Conservation (phyloP, 30 jellyfish, hydroid and myxozoan genomes). For the Hydractinia symbiolongicarpus region DNA sequence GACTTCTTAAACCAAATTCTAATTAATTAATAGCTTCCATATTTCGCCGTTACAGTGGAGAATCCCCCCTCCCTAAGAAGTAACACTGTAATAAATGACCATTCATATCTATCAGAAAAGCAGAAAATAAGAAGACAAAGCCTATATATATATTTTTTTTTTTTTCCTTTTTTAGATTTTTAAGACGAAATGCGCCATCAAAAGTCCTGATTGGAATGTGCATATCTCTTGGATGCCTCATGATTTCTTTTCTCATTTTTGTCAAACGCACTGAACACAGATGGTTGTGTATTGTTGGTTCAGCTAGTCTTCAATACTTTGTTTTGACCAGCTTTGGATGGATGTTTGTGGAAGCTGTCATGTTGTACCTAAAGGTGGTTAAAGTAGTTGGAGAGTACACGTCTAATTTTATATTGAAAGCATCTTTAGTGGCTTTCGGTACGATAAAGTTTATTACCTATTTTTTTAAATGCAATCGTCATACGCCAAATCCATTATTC, state of each 20-base stretch:
- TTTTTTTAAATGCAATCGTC: too few relatives aligned
- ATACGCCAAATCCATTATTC: too few relatives aligned
- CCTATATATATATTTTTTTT: neutral
- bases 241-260: neutral
- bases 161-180: neutral
- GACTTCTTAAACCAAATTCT: too few relatives aligned
- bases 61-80: neutral
- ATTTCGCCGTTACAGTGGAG: too few relatives aligned
- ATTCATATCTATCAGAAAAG: too few relatives aligned
- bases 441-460: neutral
- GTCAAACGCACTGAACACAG: constrained; percentile 10
- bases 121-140: too few relatives aligned
- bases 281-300: constrained; percentile 14
- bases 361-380: constrained; percentile 11
- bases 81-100: too few relatives aligned
- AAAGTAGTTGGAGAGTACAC: constrained; percentile 16
- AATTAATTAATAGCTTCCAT: too few relatives aligned
- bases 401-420: neutral
- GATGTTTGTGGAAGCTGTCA: constrained; percentile 21
- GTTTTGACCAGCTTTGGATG: constrained; percentile 10
- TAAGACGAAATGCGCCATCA: constrained; percentile 13
- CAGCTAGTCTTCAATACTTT: constrained; percentile 11
- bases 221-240: constrained; percentile 3
- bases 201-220: constrained; percentile 14
- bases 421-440: constrained; percentile 3